Base-by-base conservation (phyloP, 2,888 invertebrate species). In the Nymphalis c-album region DNA sequence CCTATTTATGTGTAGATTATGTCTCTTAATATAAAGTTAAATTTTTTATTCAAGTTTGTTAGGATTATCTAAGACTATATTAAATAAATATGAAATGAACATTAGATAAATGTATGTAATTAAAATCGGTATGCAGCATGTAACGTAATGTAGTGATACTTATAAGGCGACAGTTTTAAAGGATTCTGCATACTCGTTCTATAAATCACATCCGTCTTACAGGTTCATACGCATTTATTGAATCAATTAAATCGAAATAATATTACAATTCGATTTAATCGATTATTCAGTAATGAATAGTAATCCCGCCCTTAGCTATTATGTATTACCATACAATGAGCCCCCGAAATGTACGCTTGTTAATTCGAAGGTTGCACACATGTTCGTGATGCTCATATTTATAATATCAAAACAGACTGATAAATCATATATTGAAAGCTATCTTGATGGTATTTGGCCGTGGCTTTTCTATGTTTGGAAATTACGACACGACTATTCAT, bases 391-490 rank as follows among this genome's bases (percentile, higher is more conserved):
- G 73, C 74, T 78, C 76, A 75, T 63, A 65, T 64, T 70, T 68
- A 63, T 76, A 80, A 81, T 82, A 80, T 83, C 81, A 81, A 80
- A 76, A 77, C 80, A 73, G 78, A 81, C 78, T 79, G 80, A 82
- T 83, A 81, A 80, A 82, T 81, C 76, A 76, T 79, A 75, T 77
- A 84, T 82, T 84, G 82, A 81, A 85, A 83, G 82, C 80, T 76
- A 88, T 89, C 87, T 85, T 83, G 86, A 87, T 88, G 85, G 79
- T 76, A 86, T 87, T 85, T 80, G 85, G 82, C 87, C 87, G 78
- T 90, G 87, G 86, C 85, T 86, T 85, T 87, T 87, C 83, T 84
- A 75, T 78, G 75, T 85, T 85, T 82, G 82, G 85, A 71, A 76
- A 78, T 79, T 72, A 81, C 85, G 80, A 86, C 83, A 85, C 70